Evolutionary conservation across 2,113 vertebrate genomes (phyloP).

Genomic region (Gallinago undulata): DNA sequence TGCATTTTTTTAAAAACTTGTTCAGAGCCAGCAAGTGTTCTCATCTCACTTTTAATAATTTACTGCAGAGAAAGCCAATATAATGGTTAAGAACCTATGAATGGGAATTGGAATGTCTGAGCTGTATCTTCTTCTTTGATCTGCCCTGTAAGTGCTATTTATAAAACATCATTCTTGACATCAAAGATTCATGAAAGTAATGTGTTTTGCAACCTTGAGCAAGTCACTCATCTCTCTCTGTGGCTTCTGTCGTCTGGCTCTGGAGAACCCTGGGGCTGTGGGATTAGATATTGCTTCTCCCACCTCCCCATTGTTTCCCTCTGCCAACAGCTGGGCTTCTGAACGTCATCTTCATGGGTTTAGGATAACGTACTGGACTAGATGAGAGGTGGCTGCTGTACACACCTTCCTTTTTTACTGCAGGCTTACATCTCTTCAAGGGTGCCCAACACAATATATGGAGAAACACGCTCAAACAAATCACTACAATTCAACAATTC

Average conservation of each 20-base stretch:
- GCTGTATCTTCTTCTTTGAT: neutral
- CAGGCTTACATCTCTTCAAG: neutral
- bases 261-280: neutral
- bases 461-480: neutral
- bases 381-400: neutral
- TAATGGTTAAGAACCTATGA: neutral
- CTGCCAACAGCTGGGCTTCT: neutral
- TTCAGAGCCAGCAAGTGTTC: neutral
- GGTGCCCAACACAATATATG: neutral
- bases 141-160: neutral
- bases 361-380: neutral
- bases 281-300: neutral
- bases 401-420: neutral
- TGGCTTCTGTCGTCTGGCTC: neutral
- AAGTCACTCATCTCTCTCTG: neutral
- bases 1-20: neutral
- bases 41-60: neutral
- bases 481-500: neutral
- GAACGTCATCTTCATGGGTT: neutral
- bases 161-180: neutral
- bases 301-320: neutral
- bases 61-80: neutral
- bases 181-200: constrained; percentile 38
- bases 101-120: neutral
- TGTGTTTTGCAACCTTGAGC: constrained; percentile 17